These are phyloP conservation scores for Furcula furcula DNA, from an alignment of 2,888 invertebrate species.

Conservation along the genomic window DNA sequence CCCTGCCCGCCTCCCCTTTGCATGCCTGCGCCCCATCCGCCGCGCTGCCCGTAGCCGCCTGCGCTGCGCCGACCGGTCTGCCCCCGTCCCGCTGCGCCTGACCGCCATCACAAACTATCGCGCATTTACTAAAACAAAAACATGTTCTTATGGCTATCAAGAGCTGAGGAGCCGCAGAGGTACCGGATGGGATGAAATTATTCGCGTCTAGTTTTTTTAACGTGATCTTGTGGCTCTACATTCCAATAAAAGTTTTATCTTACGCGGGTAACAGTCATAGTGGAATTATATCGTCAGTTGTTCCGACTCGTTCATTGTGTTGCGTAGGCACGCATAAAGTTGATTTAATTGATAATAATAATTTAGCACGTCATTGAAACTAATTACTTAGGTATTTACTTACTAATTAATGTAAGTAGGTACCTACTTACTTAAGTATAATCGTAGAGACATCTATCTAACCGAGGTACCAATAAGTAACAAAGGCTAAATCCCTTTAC, in stretches of 20 bases:
- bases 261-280: slow-evolving; percentile 16
- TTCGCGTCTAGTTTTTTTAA: slow-evolving; percentile 75
- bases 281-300: slow-evolving; percentile 5
- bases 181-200: slow-evolving; percentile 79
- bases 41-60: slow-evolving; percentile 42
- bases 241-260: slow-evolving; percentile 60
- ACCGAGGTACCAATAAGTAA: too few species aligned
- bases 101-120: slow-evolving; percentile 76
- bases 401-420: too few species aligned
- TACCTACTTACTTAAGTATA: too few species aligned
- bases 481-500: too few species aligned
- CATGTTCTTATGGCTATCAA: slow-evolving; percentile 77
- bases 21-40: slow-evolving; percentile 35
- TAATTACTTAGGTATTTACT: too few species aligned
- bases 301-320: too few species aligned
- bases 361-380: too few species aligned
- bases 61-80: slow-evolving; percentile 62
- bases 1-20: slow-evolving; percentile 34
- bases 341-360: too few species aligned
- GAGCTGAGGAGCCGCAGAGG: slow-evolving; percentile 71
- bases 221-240: slow-evolving; percentile 63
- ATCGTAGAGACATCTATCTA: too few species aligned
- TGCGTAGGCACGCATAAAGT: too few species aligned
- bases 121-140: slow-evolving; percentile 78
- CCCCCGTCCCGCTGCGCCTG: slow-evolving; percentile 54